phyloP scores from a whole-genome alignment of 64 coral and sea anemone species.

The Montipora sp. region DNA sequence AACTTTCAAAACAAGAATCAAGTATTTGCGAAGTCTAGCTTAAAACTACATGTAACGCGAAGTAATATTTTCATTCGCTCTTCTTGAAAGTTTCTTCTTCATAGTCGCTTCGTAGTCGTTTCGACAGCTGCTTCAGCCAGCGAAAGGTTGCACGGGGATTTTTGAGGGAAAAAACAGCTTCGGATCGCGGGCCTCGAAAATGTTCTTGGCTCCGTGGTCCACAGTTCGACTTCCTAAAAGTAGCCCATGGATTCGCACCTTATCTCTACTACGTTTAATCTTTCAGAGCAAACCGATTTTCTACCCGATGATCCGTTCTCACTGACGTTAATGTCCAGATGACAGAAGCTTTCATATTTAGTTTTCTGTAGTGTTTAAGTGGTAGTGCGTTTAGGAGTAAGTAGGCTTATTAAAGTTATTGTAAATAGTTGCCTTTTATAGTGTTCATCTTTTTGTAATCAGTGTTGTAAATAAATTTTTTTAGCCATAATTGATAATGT shows the following conservation, averaged over 20 bases:
- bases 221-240: too few species aligned
- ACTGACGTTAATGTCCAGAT: slow-evolving; percentile 53
- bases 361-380: background rate
- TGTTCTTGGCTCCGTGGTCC: too few species aligned
- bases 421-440: background rate
- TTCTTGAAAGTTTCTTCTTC: too few species aligned
- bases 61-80: too few species aligned
- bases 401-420: background rate
- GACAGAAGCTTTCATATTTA: background rate
- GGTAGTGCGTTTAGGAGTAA: background rate
- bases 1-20: too few species aligned
- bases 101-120: too few species aligned
- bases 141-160: too few species aligned
- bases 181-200: too few species aligned
- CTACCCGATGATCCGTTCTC: slow-evolving; percentile 87
- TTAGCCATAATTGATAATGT: background rate
- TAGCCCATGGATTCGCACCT: background rate
- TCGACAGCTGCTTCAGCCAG: too few species aligned
- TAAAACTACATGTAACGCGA: too few species aligned
- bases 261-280: background rate
- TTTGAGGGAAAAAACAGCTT: too few species aligned
- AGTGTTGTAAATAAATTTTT: background rate
- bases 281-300: slow-evolving; percentile 77
- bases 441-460: background rate
- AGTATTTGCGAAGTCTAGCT: too few species aligned